Evolutionary conservation across 53 echinoderm and acorn worm species (phyloP).

Genomic region (Patiria pectinifera): DNA sequence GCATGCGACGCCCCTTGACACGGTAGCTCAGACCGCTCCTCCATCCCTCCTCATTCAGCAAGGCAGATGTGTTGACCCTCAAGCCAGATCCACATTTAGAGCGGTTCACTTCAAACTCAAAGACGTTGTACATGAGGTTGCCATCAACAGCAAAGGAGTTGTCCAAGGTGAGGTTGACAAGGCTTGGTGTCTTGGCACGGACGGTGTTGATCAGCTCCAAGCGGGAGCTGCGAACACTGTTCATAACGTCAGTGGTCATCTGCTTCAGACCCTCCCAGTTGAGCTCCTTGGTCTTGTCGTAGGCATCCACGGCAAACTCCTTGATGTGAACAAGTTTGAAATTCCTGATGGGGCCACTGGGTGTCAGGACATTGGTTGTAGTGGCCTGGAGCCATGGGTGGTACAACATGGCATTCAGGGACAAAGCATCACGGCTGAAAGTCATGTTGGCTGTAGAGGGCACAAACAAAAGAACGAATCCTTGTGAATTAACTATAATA

Average conservation of each 20-base stretch:
- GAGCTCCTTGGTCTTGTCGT: conserved; percentile 65
- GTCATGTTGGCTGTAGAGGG: conserved; percentile 69
- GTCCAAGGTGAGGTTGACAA: conserved; percentile 73
- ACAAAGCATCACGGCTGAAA: conserved; percentile 71
- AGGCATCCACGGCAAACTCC: conserved; percentile 59
- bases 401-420: conserved; percentile 72
- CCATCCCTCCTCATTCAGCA: conserved; percentile 38
- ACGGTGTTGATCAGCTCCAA: conserved; percentile 64
- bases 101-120: conserved; percentile 59
- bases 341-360: conserved; percentile 81
- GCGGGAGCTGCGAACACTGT: conserved; percentile 70
- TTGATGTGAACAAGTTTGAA: conserved; percentile 62
- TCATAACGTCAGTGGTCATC: conserved; percentile 57
- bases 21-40: conserved; percentile 48
- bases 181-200: conserved; percentile 66
- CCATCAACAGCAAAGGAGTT: conserved; percentile 67
- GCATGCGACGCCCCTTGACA: conserved; percentile 54
- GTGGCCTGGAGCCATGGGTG: conserved; percentile 70
- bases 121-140: conserved; percentile 65
- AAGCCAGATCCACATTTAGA: conserved; percentile 41
- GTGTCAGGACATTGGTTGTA: conserved; percentile 68
- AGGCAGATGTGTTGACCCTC: conserved; percentile 53
- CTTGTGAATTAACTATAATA: not conserved
- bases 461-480: conserved; percentile 10
- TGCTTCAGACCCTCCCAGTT: conserved; percentile 63